Base-by-base conservation (phyloP, 2,797 vertebrate genomes). In the Etheostoma nigrum region DNA sequence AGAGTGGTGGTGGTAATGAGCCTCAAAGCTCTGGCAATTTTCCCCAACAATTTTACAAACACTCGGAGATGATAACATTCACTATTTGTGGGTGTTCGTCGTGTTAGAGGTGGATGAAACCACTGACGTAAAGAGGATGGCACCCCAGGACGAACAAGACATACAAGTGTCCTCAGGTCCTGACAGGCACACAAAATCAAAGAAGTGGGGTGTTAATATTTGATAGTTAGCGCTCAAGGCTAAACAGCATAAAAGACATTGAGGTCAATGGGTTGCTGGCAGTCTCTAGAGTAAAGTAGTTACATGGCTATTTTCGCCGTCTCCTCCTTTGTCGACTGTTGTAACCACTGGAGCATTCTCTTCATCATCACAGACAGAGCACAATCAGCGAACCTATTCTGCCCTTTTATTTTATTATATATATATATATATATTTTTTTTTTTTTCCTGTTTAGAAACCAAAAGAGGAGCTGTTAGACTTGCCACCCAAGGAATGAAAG, bases 221-320 rank as follows among this genome's bases (percentile, higher is more conserved):
- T 94, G 88, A 93, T 93, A 85, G 86, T 86, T 77, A 82, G 72
- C 25, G 85, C 94, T 92, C 52, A 11, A 62, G 90, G 93, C 92
- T 79, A 92, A 91, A 91, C 86, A 84, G 84, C 84, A 82, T 85
- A 87, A 94, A 94, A 93, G 86, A 91, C 93, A 94, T 91, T 71
- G 84, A 89, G 93, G 93, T 94, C 93, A 94, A 74, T 83, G 92
- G 92, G 94, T 95, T 93, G 86, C 69, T 59, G 63, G 84, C 78
- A 58, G 86, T 92, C 92, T 93, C 92, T 63, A n/a, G 91, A 88
- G 89, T 66, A 78, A 81, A 87, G 78, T 72, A 83, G 87, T 70
- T 52, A 71, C 48, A 40, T 87, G 84, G 86, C 91, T 92, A 90
- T 94, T 95, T 95, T 85, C 86, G 83, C 83, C 81, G 60, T 71